These are phyloP conservation scores for Osmoderma eremita DNA, from an alignment of 2,888 invertebrate genomes.

Conservation along the genomic window DNA sequence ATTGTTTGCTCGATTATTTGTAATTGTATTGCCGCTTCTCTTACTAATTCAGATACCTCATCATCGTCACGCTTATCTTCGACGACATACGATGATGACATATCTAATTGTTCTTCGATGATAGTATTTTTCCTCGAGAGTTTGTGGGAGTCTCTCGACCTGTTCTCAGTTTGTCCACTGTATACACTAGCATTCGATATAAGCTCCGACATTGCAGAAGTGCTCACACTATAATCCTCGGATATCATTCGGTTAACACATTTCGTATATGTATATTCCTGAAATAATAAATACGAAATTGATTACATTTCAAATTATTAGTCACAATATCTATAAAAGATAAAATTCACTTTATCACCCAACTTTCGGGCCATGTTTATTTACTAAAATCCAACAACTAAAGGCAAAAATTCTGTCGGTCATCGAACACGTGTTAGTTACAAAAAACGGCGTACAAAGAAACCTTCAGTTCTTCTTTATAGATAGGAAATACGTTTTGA, in stretches of 20 bases:
- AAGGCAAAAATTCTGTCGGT: not conserved
- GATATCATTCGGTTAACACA: not conserved
- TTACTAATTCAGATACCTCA: slow-evolving; percentile 5
- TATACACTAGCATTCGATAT: slow-evolving; percentile 44
- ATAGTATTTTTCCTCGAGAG: too few species aligned
- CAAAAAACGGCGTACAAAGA: too few species aligned
- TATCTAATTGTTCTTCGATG: slow-evolving; percentile 2
- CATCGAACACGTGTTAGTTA: slow-evolving; percentile 1
- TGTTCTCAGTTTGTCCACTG: slow-evolving; percentile 34
- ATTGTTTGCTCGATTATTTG: slow-evolving; percentile 56
- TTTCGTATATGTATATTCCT: not conserved
- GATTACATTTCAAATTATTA: slow-evolving; percentile 10
- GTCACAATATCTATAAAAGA: slow-evolving; percentile 14
- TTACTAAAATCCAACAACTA: not conserved
- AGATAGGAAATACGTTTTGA: too few species aligned
- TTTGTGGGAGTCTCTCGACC: slow-evolving; percentile 11
- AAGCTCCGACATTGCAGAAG: slow-evolving; percentile 46
- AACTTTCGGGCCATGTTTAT: not conserved
- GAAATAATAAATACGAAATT: slow-evolving; percentile 15
- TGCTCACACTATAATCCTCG: slow-evolving; percentile 40
- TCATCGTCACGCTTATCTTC: not conserved
- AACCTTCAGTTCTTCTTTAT: too few species aligned
- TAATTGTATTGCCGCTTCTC: slow-evolving; percentile 53
- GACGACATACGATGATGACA: not conserved
- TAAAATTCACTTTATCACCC: slow-evolving; percentile 3